Evolutionary conservation across 2,113 vertebrate species (phyloP).

Genomic region (Podilymbus podiceps): DNA sequence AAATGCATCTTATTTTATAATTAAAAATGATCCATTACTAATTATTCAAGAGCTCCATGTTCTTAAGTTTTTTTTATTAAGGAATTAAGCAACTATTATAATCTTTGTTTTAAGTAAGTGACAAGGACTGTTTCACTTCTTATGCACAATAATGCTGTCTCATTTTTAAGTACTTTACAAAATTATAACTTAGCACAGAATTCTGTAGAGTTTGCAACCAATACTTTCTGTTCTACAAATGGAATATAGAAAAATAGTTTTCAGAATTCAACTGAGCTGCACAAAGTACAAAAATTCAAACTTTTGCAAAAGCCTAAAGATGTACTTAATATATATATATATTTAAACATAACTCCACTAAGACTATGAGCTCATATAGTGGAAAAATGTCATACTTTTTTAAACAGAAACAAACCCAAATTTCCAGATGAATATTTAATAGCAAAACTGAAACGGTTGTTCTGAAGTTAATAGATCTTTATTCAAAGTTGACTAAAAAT

Average conservation of each 20-base stretch:
- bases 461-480: neutral
- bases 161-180: neutral
- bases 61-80: neutral
- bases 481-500: neutral
- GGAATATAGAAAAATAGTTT: neutral
- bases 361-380: neutral
- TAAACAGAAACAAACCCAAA: neutral
- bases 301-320: neutral
- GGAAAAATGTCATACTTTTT: neutral
- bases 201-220: neutral
- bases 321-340: neutral
- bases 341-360: neutral
- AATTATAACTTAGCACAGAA: neutral
- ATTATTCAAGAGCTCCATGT: neutral
- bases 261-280: neutral
- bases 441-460: neutral
- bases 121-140: neutral
- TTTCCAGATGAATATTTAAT: neutral
- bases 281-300: neutral
- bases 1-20: neutral
- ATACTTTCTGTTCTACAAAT: neutral
- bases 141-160: neutral
- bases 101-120: neutral
- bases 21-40: neutral
- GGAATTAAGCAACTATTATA: neutral